Evolutionary conservation across 1,140 invertebrate species (phyloP), one percentile per base, ranked within the genome.

Genomic region (Drosophila obscura): DNA sequence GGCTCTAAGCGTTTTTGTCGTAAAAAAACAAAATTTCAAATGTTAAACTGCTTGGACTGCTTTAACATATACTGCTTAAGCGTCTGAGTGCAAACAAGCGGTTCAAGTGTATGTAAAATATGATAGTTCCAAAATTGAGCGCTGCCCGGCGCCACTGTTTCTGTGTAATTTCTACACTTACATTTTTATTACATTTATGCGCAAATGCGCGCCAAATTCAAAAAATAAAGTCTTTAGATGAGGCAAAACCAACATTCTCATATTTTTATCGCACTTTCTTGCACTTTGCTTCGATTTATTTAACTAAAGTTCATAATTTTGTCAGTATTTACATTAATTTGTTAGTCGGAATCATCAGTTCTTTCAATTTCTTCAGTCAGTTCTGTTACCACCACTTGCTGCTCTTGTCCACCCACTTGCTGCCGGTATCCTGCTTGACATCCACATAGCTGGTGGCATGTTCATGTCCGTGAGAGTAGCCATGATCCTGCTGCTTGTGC

Each of bases 371-470:
- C 15, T 35, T 22, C 26, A 35, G 45, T 51, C 24, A 35, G 9
- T 22, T 24, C 0, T 6, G 35, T 41, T 43, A 82, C 80, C 69
- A 82, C 80, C 80, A 78, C 56, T 82, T 78, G 74, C 60, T 68
- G 63, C 45, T 76, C 1, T 76, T 66, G 19, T 82, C 77, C 64
- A 80, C 73, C 39, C 66, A 65, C 66, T 71, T 71, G 68, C 69
- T 75, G 45, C 28, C 44, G 1, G 65, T 83, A 22, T 83, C 78
- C 72, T 87, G 85, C 11, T 90, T 78, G 13, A 90, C 65, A 48
- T 89, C 65, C 44, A 76, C 88, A 63, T 91, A 91, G 69, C 83
- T 89, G 60, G 59, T 83, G 49, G 88, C 88, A 58, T 89, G 78
- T 2, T 80, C 81, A 66, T 80, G 69, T 13, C 65, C 77, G 26